Conservation (phyloP, 2,113 vertebrate species). For the Gobio gobio region DNA sequence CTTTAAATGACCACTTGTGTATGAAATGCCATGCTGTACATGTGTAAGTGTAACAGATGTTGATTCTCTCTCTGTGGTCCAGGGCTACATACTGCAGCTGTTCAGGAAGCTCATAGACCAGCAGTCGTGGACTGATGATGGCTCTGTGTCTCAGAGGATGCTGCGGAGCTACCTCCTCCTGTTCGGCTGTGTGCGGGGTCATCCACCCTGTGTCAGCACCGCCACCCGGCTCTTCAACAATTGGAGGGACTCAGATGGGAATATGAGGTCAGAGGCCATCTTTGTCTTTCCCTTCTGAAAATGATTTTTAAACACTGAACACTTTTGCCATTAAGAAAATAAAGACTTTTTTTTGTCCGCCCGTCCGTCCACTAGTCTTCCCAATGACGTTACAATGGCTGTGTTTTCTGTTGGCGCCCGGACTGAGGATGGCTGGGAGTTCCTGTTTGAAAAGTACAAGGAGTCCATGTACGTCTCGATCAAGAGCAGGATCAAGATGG, state of each 20-base stretch:
- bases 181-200: constrained; percentile 79
- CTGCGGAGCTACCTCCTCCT: constrained; percentile 81
- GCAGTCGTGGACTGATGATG: constrained; percentile 84
- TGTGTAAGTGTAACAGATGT: background rate
- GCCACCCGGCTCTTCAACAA: constrained; percentile 78
- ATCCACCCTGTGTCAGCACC: constrained; percentile 79
- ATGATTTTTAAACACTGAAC: background rate
- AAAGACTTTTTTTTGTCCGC: background rate
- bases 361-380: constrained; percentile 74
- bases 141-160: constrained; percentile 80
- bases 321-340: background rate
- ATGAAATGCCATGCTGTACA: background rate
- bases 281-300: background rate
- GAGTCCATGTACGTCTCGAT: constrained; percentile 74
- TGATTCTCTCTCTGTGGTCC: background rate
- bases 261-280: constrained; percentile 77
- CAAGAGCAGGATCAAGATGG: constrained; percentile 78
- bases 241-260: constrained; percentile 85
- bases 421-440: constrained; percentile 84
- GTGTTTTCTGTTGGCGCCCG: constrained; percentile 84
- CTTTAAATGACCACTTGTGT: background rate
- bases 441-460: constrained; percentile 84
- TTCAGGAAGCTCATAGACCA: constrained; percentile 82
- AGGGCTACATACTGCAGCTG: constrained; percentile 84
- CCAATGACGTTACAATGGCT: constrained; percentile 82